phyloP scores from a whole-genome alignment of 2,888 invertebrate species.

The Polydrusus tereticollis region DNA sequence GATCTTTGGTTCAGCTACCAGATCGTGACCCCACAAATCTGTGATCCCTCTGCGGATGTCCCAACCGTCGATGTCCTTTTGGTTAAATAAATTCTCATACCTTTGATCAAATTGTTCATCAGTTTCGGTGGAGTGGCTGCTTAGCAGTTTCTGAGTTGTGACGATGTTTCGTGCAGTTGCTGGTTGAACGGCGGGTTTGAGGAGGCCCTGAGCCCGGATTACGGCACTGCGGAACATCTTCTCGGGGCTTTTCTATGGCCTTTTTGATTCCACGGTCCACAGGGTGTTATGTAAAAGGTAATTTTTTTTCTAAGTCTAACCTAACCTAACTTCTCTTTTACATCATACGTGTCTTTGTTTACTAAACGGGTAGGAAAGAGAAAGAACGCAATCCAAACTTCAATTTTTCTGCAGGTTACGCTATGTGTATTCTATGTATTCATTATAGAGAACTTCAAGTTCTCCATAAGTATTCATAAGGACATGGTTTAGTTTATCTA shows the following conservation, averaged over 20 bases:
- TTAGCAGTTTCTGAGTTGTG: conserved; percentile 60
- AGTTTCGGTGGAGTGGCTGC: conserved; percentile 73
- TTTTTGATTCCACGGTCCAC: neutral
- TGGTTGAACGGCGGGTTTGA: conserved; percentile 59
- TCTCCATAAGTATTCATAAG: too few relatives aligned
- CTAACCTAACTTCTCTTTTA: conserved; percentile 17
- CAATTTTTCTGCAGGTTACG: too few relatives aligned
- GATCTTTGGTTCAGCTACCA: conserved; percentile 93
- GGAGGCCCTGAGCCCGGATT: conserved; percentile 65
- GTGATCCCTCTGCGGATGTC: conserved; percentile 93
- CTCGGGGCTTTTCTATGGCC: neutral
- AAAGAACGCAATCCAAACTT: neutral
- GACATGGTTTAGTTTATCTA: too few relatives aligned
- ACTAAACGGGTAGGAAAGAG: neutral
- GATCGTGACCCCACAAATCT: conserved; percentile 89
- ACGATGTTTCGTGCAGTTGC: conserved; percentile 37
- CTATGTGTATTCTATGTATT: too few relatives aligned
- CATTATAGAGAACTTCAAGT: too few relatives aligned
- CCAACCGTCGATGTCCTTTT: conserved; percentile 93
- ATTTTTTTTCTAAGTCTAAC: neutral
- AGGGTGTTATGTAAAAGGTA: conserved; percentile 29
- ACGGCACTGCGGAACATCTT: conserved; percentile 71
- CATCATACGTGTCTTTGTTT: neutral
- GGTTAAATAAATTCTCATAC: conserved; percentile 87
- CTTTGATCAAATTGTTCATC: conserved; percentile 88